A percentile compares a stretch with the other conserved stretches of the same genome.
Conservation (phyloP, 2,797 vertebrate species). For the Astyanax mexicanus region DNA sequence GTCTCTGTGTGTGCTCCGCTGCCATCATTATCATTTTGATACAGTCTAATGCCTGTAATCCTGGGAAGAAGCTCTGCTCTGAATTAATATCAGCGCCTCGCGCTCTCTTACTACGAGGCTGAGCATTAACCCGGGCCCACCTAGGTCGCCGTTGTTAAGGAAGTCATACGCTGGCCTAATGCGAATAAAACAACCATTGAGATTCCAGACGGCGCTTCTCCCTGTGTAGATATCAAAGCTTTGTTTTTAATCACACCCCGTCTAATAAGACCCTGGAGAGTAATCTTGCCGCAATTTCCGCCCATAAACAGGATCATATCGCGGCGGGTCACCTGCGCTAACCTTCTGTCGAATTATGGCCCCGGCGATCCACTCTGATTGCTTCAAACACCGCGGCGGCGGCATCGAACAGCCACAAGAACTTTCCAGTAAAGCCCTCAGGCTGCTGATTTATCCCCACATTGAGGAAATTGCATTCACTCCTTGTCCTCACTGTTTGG, state of each 20-base stretch:
- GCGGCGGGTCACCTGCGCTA: constrained; percentile 75
- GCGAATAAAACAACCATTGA: constrained; percentile 54
- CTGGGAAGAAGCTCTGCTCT: constrained; percentile 68
- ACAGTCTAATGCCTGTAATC: constrained; percentile 76
- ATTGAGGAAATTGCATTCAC: constrained; percentile 79
- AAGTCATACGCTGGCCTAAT: constrained; percentile 54
- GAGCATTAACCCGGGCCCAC: constrained; percentile 74
- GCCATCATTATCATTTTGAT: constrained; percentile 71
- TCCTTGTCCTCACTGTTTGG: constrained; percentile 74
- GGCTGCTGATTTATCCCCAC: constrained; percentile 76
- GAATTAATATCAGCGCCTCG: constrained; percentile 71
- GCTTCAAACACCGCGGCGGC: constrained; percentile 80
- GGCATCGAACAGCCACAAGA: constrained; percentile 76
- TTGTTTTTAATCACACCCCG: constrained; percentile 77
- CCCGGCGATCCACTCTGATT: constrained; percentile 74
- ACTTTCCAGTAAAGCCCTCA: constrained; percentile 75
- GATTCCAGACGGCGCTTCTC: constrained; percentile 63
- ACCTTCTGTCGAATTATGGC: constrained; percentile 76
- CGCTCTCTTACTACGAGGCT: constrained; percentile 65
- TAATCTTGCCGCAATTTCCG: constrained; percentile 71
- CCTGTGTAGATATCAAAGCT: constrained; percentile 67
- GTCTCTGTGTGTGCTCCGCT: constrained; percentile 60
- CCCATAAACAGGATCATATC: constrained; percentile 71
- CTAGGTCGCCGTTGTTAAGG: constrained; percentile 61
- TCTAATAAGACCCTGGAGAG: constrained; percentile 75